Evolutionary conservation across 2,888 invertebrate species (phyloP).

Genomic region (Macropis europaea): DNA sequence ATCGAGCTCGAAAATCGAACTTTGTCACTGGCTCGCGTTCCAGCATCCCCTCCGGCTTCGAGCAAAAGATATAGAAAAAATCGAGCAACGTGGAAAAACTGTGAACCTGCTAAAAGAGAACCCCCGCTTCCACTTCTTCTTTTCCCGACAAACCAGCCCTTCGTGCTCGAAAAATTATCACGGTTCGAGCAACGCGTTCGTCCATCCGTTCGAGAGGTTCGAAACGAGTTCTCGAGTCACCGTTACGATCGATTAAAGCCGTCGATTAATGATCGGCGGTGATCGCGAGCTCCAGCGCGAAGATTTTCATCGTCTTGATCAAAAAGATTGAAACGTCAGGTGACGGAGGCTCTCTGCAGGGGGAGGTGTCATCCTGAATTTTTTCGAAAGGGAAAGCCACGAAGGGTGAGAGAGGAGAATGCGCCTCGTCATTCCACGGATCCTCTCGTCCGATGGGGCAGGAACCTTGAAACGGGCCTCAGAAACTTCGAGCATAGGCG

Average conservation of each 20-base stretch:
- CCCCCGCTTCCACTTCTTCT: conserved; percentile 6
- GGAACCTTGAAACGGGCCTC: conserved; percentile 72
- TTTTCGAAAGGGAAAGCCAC: conserved; percentile 71
- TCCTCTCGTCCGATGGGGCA: conserved; percentile 60
- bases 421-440: conserved; percentile 73
- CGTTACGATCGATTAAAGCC: too few species aligned
- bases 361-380: conserved; percentile 69
- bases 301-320: conserved; percentile 25
- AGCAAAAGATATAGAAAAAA: too few species aligned
- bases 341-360: conserved; percentile 23
- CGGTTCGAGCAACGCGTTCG: too few species aligned
- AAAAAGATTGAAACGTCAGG: conserved; percentile 68
- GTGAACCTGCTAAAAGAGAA: too few species aligned
- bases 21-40: conserved; percentile 20
- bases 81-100: too few species aligned
- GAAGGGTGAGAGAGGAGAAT: conserved; percentile 67
- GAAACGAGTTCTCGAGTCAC: too few species aligned
- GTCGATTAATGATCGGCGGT: too few species aligned
- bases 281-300: not conserved
- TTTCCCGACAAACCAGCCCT: conserved; percentile 2
- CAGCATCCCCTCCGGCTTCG: too few species aligned
- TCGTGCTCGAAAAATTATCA: not conserved
- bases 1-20: conserved; percentile 36
- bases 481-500: conserved; percentile 65
- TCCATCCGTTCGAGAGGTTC: too few species aligned